These are phyloP conservation scores for Unio delphinus DNA, from an alignment of 2,888 invertebrate genomes.

Conservation along the genomic window DNA sequence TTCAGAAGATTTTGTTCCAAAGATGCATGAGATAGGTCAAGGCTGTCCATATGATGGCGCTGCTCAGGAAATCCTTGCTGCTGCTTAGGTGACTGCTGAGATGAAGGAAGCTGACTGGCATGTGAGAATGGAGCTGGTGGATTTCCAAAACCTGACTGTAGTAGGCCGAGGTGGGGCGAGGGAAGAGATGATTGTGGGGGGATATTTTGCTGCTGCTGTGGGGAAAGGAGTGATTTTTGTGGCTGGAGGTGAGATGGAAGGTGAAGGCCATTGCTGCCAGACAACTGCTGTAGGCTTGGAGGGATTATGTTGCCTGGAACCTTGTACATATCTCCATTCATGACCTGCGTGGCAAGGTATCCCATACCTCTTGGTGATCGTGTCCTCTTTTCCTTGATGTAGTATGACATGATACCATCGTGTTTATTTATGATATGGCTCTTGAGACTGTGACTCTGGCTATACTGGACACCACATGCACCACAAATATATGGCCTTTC, in stretches of 20 bases:
- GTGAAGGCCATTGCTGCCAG: conserved; percentile 27
- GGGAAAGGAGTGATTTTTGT: conserved; percentile 24
- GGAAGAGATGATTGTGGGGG: conserved; percentile 8
- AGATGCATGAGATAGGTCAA: conserved; percentile 34
- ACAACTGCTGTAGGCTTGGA: conserved; percentile 26
- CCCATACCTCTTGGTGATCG: conserved; percentile 63
- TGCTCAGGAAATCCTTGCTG: conserved; percentile 23
- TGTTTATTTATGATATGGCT: conserved; percentile 71
- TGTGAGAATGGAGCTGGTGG: conserved; percentile 15
- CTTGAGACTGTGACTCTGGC: conserved; percentile 71
- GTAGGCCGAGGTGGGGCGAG: too few relatives aligned
- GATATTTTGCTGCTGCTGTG: conserved; percentile 28
- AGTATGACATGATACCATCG: conserved; percentile 70
- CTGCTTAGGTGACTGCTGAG: conserved; percentile 25
- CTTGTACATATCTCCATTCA: conserved; percentile 55
- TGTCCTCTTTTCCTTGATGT: conserved; percentile 69
- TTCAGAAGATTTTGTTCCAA: conserved; percentile 21
- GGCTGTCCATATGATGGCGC: conserved; percentile 25
- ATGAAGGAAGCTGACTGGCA: conserved; percentile 13
- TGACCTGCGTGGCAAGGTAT: conserved; percentile 57
- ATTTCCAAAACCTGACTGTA: conserved; percentile 8
- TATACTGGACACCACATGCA: conserved; percentile 71
- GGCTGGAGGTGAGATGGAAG: conserved; percentile 2
- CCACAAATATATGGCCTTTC: conserved; percentile 71
- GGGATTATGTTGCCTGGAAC: conserved; percentile 49